Evolutionary conservation across 2,888 invertebrate genomes (phyloP).

Genomic region (Crepidodera aurea): DNA sequence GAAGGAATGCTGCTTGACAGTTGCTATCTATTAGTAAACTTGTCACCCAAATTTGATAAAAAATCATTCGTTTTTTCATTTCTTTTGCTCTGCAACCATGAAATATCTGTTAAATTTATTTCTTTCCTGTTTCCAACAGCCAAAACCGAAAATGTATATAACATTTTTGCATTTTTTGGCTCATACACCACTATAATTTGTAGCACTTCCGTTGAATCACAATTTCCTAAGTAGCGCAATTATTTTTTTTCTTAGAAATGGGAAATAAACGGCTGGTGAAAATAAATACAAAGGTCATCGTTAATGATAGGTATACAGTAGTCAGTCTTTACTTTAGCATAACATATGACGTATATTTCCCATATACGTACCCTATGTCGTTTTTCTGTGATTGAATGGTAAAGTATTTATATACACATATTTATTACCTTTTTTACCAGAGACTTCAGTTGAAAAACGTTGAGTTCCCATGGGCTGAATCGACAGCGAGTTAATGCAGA

Average conservation of each 20-base stretch:
- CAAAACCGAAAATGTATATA: too few species aligned
- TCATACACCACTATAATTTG: too few species aligned
- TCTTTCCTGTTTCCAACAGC: too few species aligned
- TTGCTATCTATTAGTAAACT: too few species aligned
- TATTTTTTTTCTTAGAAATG: conserved; percentile 1
- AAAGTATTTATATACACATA: neutral
- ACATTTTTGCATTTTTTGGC: too few species aligned
- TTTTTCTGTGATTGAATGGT: neutral
- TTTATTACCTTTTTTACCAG: neutral
- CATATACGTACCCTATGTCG: conserved; percentile 38
- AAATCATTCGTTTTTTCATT: too few species aligned
- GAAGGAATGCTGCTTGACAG: too few species aligned
- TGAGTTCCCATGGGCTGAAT: conserved; percentile 9
- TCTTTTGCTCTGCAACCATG: too few species aligned
- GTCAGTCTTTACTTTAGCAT: conserved; percentile 15
- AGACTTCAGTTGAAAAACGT: neutral
- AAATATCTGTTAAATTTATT: too few species aligned
- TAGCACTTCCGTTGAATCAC: too few species aligned
- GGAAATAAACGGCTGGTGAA: conserved; percentile 23
- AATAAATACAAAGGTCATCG: conserved; percentile 6
- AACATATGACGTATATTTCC: conserved; percentile 34
- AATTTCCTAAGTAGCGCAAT: too few species aligned
- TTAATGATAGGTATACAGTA: conserved; percentile 33
- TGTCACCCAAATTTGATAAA: too few species aligned
- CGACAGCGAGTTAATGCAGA: conserved; percentile 16